Percentiles rank a stretch among this genome's conserved stretches.
Evolutionary conservation across 2,888 invertebrate species (phyloP).

Genomic region (Cataglyphis rosenhaueri): DNA sequence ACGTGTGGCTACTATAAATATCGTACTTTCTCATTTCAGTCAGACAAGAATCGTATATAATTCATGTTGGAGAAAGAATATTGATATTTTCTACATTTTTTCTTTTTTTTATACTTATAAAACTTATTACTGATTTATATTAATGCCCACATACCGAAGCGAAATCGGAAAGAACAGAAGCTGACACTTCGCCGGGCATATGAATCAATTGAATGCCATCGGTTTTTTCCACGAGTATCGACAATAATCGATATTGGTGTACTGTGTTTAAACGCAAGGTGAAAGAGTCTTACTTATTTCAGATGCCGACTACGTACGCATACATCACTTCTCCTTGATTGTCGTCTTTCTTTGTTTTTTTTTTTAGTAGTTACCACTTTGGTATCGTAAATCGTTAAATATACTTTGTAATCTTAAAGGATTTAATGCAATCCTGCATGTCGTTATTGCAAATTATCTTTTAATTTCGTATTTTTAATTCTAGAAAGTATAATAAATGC

Average conservation of each 20-base stretch:
- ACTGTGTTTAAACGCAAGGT: conserved; percentile 34
- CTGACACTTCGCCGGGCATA: background rate
- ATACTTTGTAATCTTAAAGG: conserved; percentile 9
- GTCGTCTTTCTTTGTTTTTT: conserved; percentile 35
- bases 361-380: background rate
- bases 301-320: conserved; percentile 34
- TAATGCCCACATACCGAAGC: background rate
- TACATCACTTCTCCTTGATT: conserved; percentile 47
- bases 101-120: background rate
- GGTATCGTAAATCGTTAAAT: conserved; percentile 10
- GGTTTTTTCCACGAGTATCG: conserved; percentile 7
- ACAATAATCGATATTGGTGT: conserved; percentile 47
- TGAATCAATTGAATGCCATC: conserved; percentile 4
- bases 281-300: conserved; percentile 44
- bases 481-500: background rate
- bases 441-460: background rate
- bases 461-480: background rate
- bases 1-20: conserved; percentile 10
- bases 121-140: background rate
- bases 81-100: background rate
- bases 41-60: background rate
- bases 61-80: background rate
- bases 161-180: background rate
- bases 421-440: background rate
- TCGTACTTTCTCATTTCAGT: background rate